phyloP scores from a whole-genome alignment of 2,113 vertebrate species.

The Sinocyclocheilus rhinocerous region DNA sequence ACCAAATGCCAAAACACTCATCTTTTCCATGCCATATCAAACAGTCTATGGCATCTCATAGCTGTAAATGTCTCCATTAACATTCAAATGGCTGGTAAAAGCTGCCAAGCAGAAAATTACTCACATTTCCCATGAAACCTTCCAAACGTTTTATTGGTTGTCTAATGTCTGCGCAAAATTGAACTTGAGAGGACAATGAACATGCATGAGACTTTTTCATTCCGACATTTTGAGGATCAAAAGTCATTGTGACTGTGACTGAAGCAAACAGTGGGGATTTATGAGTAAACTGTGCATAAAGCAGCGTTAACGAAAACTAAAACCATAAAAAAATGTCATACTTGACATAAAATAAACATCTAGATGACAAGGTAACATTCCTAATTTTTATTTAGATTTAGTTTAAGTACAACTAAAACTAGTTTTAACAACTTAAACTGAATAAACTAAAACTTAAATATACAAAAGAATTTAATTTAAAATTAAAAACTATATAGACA shows the following conservation, averaged over 20 bases:
- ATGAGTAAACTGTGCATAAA: no score
- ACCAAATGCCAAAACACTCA: not conserved
- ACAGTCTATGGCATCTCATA: not conserved
- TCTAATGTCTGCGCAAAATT: not conserved
- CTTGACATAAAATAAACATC: not conserved
- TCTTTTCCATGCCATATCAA: constrained; percentile 24
- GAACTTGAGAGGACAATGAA: not conserved
- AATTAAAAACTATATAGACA: no score
- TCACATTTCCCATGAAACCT: constrained; percentile 36
- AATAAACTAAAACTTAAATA: not conserved
- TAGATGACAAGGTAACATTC: not conserved
- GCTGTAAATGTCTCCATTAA: constrained; percentile 51
- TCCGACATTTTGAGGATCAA: not conserved
- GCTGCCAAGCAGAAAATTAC: constrained; percentile 50
- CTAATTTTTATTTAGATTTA: not conserved
- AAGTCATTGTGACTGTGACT: not conserved
- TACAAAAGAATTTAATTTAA: not conserved
- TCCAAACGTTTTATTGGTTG: constrained; percentile 30
- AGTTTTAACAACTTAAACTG: not conserved
- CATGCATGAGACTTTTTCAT: not conserved
- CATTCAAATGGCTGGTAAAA: constrained; percentile 46
- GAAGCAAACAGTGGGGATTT: not conserved
- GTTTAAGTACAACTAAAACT: not conserved
- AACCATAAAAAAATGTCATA: not conserved
- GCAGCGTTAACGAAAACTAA: not conserved